Evolutionary conservation across 2,888 invertebrate genomes (phyloP).

Genomic region (Phyllotreta cruciferae): DNA sequence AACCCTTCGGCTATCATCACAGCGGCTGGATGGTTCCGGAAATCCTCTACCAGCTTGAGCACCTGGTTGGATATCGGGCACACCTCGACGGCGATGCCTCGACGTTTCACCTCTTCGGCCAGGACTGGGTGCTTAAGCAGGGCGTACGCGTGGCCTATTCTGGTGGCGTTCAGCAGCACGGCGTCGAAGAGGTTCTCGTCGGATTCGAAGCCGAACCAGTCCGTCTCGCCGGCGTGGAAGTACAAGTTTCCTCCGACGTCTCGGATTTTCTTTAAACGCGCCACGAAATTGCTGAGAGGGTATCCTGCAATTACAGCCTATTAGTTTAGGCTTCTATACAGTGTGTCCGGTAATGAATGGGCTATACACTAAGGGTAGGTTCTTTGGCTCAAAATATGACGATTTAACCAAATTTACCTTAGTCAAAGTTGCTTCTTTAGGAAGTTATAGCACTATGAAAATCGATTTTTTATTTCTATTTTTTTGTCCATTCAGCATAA

Average conservation of each 20-base stretch:
- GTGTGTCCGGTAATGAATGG: too few species aligned
- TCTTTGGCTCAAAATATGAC: too few species aligned
- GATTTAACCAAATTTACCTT: too few species aligned
- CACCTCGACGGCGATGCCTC: conserved; percentile 75
- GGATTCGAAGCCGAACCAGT: conserved; percentile 71
- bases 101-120: conserved; percentile 64
- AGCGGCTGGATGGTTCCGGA: conserved; percentile 78
- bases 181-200: conserved; percentile 82
- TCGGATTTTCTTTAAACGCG: conserved; percentile 45
- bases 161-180: conserved; percentile 72
- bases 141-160: conserved; percentile 82
- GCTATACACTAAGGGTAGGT: too few species aligned
- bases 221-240: conserved; percentile 71
- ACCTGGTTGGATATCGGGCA: conserved; percentile 81
- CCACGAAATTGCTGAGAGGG: conserved; percentile 69
- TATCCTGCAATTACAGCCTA: too few species aligned
- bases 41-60: conserved; percentile 71
- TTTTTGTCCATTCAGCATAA: too few species aligned
- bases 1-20: conserved; percentile 69
- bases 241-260: conserved; percentile 47
- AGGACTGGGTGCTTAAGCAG: conserved; percentile 74
- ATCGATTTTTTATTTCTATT: too few species aligned
- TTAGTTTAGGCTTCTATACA: too few species aligned
- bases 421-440: too few species aligned
- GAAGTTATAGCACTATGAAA: too few species aligned